Base-by-base conservation (phyloP, 2,888 invertebrate genomes). In the Brachylomia viminalis region DNA sequence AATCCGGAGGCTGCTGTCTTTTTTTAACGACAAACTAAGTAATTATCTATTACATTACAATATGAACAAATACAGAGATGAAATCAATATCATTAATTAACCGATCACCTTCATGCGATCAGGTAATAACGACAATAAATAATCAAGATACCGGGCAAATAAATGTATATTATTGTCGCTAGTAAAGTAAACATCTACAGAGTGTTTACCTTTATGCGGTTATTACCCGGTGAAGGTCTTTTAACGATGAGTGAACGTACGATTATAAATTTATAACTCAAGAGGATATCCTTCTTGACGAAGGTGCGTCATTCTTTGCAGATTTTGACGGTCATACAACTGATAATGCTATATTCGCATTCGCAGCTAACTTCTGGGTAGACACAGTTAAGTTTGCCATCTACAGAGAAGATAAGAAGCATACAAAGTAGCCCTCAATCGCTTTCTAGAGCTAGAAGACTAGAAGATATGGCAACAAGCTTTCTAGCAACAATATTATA, bases 201-300 rank as follows among this genome's bases (percentile, higher is more conserved):
- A 42, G 17, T 56, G 4, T 76, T 68, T 42, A 70, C 52, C 70
- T 69, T 52, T 23, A 15, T 23, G 45, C 45, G 38, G 52, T 61
- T 45, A 59, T 45, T n/a, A 54, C 45, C 70, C 27, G 27, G 5
- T 56, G 56, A 70, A 79, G 79, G 77, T 54, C 52, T 30, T 47
- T 45, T 54, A 15, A n/a, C 33, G 58, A 58, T 33, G 27, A 42
- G 42, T 70, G 52, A 45, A 45, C 58, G 59, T 69, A 79, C 52
- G 15, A 52, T 69, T 38, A 38, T n/a, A n/a, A 38, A 38, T 38
- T 38, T 61, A 45, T 79, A 70, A 69, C 17, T 33, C 30, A 38
- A 47, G 45, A 79, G 61, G 61, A 70, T 61, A 54, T 61, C 80
- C n/a, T 70, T 71, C 30, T 38, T 13, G 45, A 47, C 15, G 11